A percentile compares a stretch with the other conserved stretches of the same genome.
phyloP scores from a whole-genome alignment of 1,140 invertebrate genomes.

The Papilio polytes region DNA sequence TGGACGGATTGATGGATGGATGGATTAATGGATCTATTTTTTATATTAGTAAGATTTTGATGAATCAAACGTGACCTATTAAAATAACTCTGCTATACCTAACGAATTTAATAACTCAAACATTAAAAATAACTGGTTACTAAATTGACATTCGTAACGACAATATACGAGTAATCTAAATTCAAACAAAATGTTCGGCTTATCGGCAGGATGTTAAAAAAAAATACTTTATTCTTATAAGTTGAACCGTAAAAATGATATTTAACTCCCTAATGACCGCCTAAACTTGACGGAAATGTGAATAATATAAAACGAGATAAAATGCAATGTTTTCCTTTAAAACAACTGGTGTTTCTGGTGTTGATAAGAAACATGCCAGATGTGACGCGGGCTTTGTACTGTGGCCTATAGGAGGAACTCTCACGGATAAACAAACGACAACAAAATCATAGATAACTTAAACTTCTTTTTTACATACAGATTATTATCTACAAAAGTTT shows the following conservation, averaged over 20 bases:
- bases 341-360: slow-evolving; percentile 69
- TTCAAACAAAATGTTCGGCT: slow-evolving; percentile 38
- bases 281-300: slow-evolving; percentile 72
- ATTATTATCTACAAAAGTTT: neutral
- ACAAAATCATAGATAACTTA: neutral
- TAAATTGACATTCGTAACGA: slow-evolving; percentile 42
- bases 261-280: slow-evolving; percentile 59
- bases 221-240: slow-evolving; percentile 51
- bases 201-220: slow-evolving; percentile 62
- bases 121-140: slow-evolving; percentile 3
- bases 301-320: slow-evolving; percentile 64
- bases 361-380: slow-evolving; percentile 74
- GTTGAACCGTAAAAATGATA: slow-evolving; percentile 54
- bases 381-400: slow-evolving; percentile 50
- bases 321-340: slow-evolving; percentile 71
- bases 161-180: slow-evolving; percentile 31
- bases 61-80: too few species aligned
- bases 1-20: too few species aligned
- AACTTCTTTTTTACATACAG: neutral
- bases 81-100: neutral
- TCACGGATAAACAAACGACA: slow-evolving; percentile 30
- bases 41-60: too few species aligned
- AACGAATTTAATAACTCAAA: slow-evolving; percentile 2
- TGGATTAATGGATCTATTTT: too few species aligned
- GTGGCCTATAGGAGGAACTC: slow-evolving; percentile 13